Evolutionary conservation across 2,797 vertebrate genomes (phyloP).

Genomic region (Cygnus olor): DNA sequence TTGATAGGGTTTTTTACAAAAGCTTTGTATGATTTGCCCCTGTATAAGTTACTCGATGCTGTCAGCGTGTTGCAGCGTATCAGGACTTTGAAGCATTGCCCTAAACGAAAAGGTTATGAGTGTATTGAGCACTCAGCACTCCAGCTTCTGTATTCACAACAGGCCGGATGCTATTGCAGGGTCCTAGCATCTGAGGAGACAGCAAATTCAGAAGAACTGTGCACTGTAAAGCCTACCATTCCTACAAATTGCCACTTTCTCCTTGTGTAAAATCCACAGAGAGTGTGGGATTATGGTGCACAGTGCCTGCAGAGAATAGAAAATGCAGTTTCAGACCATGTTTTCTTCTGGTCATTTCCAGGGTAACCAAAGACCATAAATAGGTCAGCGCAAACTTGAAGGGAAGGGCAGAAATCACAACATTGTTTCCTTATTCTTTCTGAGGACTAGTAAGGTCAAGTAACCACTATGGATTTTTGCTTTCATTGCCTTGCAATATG

Average conservation of each 20-base stretch:
- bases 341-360: not conserved
- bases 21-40: not conserved
- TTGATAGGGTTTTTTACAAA: not conserved
- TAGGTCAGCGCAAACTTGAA: not conserved
- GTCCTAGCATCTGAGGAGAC: not conserved
- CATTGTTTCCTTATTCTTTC: not conserved
- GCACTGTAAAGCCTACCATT: not conserved
- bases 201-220: not conserved
- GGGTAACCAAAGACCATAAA: not conserved
- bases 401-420: not conserved
- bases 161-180: fast-evolving
- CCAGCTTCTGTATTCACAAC: not conserved
- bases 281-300: too few species aligned
- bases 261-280: not conserved
- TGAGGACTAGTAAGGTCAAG: not conserved
- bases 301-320: not conserved
- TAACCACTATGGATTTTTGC: not conserved
- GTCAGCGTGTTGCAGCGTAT: not conserved
- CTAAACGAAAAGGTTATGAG: not conserved
- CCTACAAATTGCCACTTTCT: not conserved
- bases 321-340: not conserved
- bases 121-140: not conserved
- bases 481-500: not conserved
- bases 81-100: not conserved
- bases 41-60: not conserved